Evolutionary conservation across 1,140 invertebrate genomes (phyloP), one percentile per base, ranked within the genome.

Genomic region (Calliphora vicina): DNA sequence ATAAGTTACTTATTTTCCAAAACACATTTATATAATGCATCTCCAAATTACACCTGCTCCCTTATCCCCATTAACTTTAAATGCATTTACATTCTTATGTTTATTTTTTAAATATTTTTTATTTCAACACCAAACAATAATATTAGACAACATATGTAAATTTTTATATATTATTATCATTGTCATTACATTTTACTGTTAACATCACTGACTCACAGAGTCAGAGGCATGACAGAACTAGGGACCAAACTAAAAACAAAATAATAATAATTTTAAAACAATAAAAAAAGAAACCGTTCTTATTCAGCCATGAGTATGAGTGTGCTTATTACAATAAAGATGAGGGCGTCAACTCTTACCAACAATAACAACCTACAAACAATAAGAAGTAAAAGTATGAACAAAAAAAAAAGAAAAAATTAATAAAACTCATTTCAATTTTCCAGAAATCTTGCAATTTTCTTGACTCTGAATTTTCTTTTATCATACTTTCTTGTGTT

Each of bases 401-500:
- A 57, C 15, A 3, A 9, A 26, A 27, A 73, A 73, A 57, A 57
- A 3, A 9, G 72, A 27, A 73, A 73, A 73, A 26, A 26, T 29
- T 26, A 76, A 42, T 5, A 42, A 76, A 76, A 76, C 12, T 76
- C 73, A 45, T 78, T 78, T 78, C 25, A 43, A 78, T 78, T 78
- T 78, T 25, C 35, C 74, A 78, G 42, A 78, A 78, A 78, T 35
- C 74, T 23, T 78, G 10, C n/a, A 23, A 67, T 23, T 67, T 67
- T 67, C 23, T 67, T 50, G 45, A 50, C 45, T 50, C 12, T 50
- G 45, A 50, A 50, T 50, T 50, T 50, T 17, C 12, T 35, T 10
- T 35, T 35, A 8, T 35, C 35, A 35, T 35, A 35, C 35, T 50
- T 50, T 50, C 12, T 50, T 50, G 12, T 50, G 12, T 12, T n/a